Evolutionary conservation across 2,113 vertebrate genomes (phyloP), one percentile per base, ranked within the genome.

Genomic region (Eurystomus gularis): DNA sequence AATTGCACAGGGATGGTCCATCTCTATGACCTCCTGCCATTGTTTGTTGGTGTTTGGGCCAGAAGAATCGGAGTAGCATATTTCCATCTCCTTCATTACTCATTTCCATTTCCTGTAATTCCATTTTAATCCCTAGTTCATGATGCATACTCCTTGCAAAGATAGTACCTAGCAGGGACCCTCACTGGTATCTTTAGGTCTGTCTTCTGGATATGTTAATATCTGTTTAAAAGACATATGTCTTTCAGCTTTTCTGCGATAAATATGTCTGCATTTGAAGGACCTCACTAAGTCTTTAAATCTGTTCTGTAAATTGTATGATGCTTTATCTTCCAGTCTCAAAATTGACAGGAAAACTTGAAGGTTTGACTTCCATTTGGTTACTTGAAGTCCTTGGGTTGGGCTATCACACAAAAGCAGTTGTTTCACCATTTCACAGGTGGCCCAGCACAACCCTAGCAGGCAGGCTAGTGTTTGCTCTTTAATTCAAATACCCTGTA

Each of bases 81-180:
- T 57, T 75, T 75, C 71, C 15, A 46, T 29, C 55, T 88, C 31
- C 40, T 93, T 77, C 80, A 39, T 58, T 93, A 40, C 33, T 81
- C 31, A 84, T 86, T 95, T 88, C 52, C 39, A 66, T 92, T 87
- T 93, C 62, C 51, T 92, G 26, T 86, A 46, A 88, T 37, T 89
- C 37, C 35, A 42, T 86, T 72, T 90, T 87, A 85, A 54, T 88
- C 57, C 33, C 25, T 60, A 39, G 65, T 89, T 54, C 19, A 31
- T 54, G 46, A 35, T 42, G 29, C 18, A 15, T 70, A 55, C 42
- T 77, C 11, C 12, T 90, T 88, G 44, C 24, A 93, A 76, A 91
- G 60, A 46, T 61, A 49, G 6, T 70, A 29, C 17, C 19, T 15
- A 35, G 2, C 20, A 24, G 73, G 86, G 83, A 24, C 80, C 20